phyloP scores from a whole-genome alignment of 2,888 invertebrate species.

The Lamellibrachia satsuma region DNA sequence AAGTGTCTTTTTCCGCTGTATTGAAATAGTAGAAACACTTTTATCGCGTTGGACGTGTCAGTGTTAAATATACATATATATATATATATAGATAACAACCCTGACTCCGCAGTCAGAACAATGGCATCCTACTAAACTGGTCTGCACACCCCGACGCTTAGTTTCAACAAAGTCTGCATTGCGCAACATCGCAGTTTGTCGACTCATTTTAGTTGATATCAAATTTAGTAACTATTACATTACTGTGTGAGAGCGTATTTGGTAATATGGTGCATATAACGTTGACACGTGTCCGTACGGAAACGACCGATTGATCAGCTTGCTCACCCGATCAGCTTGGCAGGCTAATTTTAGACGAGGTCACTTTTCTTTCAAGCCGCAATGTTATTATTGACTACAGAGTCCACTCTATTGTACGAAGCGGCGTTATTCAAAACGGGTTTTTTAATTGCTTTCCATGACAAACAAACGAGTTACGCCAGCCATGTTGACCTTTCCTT shows the following conservation, averaged over 20 bases:
- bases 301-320: background rate
- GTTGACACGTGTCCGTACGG: background rate
- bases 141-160: background rate
- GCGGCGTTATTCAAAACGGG: background rate
- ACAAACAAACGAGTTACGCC: background rate
- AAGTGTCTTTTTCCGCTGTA: background rate
- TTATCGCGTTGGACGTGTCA: background rate
- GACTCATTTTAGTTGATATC: background rate
- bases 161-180: background rate
- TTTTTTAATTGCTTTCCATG: background rate
- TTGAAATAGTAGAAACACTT: background rate
- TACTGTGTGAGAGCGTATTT: background rate
- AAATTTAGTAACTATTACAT: background rate
- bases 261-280: background rate
- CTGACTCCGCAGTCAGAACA: slow-evolving; percentile 4
- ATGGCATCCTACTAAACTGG: background rate
- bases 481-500: background rate
- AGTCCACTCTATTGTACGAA: background rate
- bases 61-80: background rate
- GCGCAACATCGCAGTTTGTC: background rate
- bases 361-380: background rate
- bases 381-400: background rate
- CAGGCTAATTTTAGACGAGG: background rate
- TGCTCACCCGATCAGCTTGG: background rate
- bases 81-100: background rate